Evolutionary conservation across 2,888 invertebrate species (phyloP).

Genomic region (Geotrupes spiniger): DNA sequence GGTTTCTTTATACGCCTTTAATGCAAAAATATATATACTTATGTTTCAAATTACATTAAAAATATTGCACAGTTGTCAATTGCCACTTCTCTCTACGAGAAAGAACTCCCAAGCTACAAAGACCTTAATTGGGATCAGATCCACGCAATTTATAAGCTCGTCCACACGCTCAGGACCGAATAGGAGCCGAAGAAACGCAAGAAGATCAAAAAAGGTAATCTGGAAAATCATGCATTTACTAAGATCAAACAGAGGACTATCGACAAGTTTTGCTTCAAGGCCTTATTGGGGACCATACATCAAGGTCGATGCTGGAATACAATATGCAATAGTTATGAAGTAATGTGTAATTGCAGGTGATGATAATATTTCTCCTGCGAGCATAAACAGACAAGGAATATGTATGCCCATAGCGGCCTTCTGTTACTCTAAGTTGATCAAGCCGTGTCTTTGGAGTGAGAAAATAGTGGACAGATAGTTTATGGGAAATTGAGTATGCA

Average conservation of each 20-base stretch:
- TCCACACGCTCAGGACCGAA: slow-evolving; percentile 46
- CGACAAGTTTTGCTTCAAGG: slow-evolving; percentile 45
- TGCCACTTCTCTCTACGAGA: slow-evolving; percentile 39
- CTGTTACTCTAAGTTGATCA: slow-evolving; percentile 57
- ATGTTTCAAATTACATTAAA: too few species aligned
- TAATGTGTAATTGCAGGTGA: slow-evolving; percentile 34
- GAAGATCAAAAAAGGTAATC: slow-evolving; percentile 42
- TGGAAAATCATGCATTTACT: slow-evolving; percentile 49
- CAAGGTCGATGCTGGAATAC: slow-evolving; percentile 35
- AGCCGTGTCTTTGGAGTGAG: slow-evolving; percentile 61
- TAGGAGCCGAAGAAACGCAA: slow-evolving; percentile 40
- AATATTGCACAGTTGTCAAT: slow-evolving; percentile 36
- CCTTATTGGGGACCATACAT: slow-evolving; percentile 43
- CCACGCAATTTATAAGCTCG: slow-evolving; percentile 31
- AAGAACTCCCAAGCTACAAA: slow-evolving; percentile 31
- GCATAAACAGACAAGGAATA: slow-evolving; percentile 52
- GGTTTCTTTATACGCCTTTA: too few species aligned
- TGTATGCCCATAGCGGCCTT: slow-evolving; percentile 60
- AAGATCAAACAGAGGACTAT: slow-evolving; percentile 41
- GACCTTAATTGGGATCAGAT: slow-evolving; percentile 32
- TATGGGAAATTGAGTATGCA: too few species aligned
- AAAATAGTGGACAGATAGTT: slow-evolving; percentile 62
- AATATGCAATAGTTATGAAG: too few species aligned
- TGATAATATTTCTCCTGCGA: slow-evolving; percentile 35
- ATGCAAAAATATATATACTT: too few species aligned